Base-by-base conservation (phyloP, 2,113 vertebrate genomes). In the Heliornis fulica region DNA sequence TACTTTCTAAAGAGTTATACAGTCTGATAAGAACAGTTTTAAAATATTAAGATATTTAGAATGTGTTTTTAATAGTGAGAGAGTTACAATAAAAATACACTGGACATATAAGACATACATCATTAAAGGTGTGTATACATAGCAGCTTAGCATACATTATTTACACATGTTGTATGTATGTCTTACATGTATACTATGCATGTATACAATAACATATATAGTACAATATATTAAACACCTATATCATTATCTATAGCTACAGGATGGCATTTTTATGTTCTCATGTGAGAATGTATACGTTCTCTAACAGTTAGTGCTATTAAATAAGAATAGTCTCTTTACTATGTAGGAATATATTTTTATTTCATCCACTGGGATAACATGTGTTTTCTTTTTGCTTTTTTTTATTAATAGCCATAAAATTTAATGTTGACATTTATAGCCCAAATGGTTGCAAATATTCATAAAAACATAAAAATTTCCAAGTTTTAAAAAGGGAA, bases 341-440 rank as follows among this genome's bases (percentile, higher is more conserved):
- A 63, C 6, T 63, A 32, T 5, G n/a, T 13, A 89, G 12, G 15
- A 48, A 86, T 89, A 75, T 53, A 60, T 87, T 60, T 94, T 95
- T 66, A 76, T 63, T 9, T 48, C 26, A 76, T 71, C 68, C 23
- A 74, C 22, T 43, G 16, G 13, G 28, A 77, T 40, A 75, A 77
- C 10, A 50, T 50, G 10, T 74, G 31, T 12, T 89, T 82, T 78
- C 22, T 63, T 75, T 84, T 87, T 64, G 3, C 2, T 41, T 83
- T 51, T 83, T 51, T 57, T 59, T 87, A 80, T 54, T 82, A 64
- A 92, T 17, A 60, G 9, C 6, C 25, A 36, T 92, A 90, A 91
- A 79, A 92, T 64, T 28, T 72, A 75, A 64, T 82, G 81, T 45
- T 95, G 40, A 83, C 6, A 65, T 93, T 78, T 91, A 68, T 60